phyloP scores from a whole-genome alignment of 53 echinoderm and acorn worm genomes.

The Paracentrotus lividus region DNA sequence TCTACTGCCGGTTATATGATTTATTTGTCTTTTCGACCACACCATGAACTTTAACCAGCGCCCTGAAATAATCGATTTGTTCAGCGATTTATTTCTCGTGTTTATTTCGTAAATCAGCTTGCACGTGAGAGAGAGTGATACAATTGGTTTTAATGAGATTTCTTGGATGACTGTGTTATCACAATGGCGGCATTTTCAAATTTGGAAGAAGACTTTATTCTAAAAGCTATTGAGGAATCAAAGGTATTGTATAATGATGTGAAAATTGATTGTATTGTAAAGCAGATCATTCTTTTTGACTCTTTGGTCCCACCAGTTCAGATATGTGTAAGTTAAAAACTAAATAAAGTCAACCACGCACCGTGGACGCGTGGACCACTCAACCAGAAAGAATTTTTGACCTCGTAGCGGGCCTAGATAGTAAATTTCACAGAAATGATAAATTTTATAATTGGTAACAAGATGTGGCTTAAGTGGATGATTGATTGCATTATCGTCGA shows the following conservation, averaged over 20 bases:
- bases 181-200: conserved; percentile 50
- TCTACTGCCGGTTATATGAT: no score
- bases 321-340: neutral
- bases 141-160: neutral
- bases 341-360: no score
- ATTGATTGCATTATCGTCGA: no score
- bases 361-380: no score
- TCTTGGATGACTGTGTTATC: neutral
- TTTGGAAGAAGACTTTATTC: conserved; percentile 58
- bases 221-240: conserved; percentile 58
- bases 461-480: no score
- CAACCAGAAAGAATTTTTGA: no score
- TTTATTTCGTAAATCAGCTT: neutral
- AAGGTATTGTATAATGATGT: neutral
- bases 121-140: conserved; percentile 24
- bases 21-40: neutral
- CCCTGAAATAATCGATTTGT: neutral
- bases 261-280: neutral
- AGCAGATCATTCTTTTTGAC: neutral
- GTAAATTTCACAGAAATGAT: no score
- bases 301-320: neutral
- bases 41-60: neutral
- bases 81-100: neutral
- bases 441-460: no score
- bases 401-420: no score